Percentiles rank a stretch among this genome's conserved stretches.
phyloP scores from a whole-genome alignment of 2,113 vertebrate genomes.

The Tapirus terrestris region DNA sequence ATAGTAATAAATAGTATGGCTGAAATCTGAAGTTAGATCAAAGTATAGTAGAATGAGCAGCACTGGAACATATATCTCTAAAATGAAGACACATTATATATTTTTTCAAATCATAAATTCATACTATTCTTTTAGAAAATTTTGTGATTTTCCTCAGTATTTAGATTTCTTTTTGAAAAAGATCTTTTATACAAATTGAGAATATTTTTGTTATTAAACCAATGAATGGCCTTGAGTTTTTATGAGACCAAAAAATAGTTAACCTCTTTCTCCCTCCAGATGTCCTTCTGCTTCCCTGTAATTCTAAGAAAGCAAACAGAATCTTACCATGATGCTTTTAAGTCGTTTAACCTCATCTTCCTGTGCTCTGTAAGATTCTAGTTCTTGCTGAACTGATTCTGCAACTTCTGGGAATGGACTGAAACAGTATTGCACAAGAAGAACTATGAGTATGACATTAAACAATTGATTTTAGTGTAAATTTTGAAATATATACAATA shows the following conservation, averaged over 20 bases:
- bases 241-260: not conserved
- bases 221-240: conserved; percentile 29
- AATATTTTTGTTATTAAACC: conserved; percentile 6
- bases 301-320: conserved; percentile 15
- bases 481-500: conserved; percentile 30
- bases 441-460: conserved; percentile 61
- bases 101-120: conserved; percentile 32
- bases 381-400: conserved; percentile 96
- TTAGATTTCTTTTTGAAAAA: conserved; percentile 42
- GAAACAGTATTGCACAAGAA: conserved; percentile 76
- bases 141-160: not conserved
- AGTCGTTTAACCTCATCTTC: conserved; percentile 98
- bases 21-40: not conserved
- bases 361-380: conserved; percentile 96
- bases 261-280: not conserved
- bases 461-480: not conserved
- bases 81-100: conserved; percentile 2
- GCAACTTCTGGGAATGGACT: conserved; percentile 99
- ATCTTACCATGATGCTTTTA: conserved; percentile 97
- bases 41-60: not conserved
- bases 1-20: not conserved
- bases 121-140: not conserved
- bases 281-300: not conserved
- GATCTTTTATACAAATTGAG: not conserved
- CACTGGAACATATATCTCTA: not conserved